Evolutionary conservation across 2,888 invertebrate genomes (phyloP), one percentile per base, ranked within the genome.

Genomic region (Neelides folsomi): DNA sequence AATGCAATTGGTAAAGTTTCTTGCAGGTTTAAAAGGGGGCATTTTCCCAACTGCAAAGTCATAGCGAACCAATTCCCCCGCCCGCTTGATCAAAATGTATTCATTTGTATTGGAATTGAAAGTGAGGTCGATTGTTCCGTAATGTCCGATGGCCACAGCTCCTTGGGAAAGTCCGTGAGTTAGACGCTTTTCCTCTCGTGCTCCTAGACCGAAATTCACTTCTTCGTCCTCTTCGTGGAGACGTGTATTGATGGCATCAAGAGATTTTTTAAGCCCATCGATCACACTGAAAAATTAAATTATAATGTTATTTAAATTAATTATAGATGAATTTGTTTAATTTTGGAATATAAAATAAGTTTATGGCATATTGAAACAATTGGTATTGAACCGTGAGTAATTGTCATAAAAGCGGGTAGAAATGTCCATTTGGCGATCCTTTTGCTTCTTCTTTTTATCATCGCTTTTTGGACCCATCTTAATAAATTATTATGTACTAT

Each of bases 161-260:
- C 63, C 64, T 50, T 60, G 50, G 16, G 59, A 58, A 13, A 64
- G 57, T 9, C 64, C 64, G 45, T 64, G 61, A 4, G 58, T 62
- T 8, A 64, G 15, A 15, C 48, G 56, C 41, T 56, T 58, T 39
- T 59, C 56, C 44, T 64, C 64, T 1, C 60, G 56, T 40, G 56
- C 55, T 1, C 63, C 63, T 10, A 58, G 55, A 1, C 59, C 64
- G 43, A 55, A 55, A 49, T 60, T 60, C 18, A 63, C 59, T 8
- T 51, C 47, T 1, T 49, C 55, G 37, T 64, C 64, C 6, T 43
- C 18, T 8, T 59, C 59, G 7, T 47, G 34, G 15, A 56, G 40
- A 9, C 35, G 40, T n/a, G 55, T 54, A 1, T 53, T 49, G 8
- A 55, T 49, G 1, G 51, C 56, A 15, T 62, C 61, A 15, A 64